Evolutionary conservation across 1,140 invertebrate genomes (phyloP).

Genomic region (Drosophila oshimai): DNA sequence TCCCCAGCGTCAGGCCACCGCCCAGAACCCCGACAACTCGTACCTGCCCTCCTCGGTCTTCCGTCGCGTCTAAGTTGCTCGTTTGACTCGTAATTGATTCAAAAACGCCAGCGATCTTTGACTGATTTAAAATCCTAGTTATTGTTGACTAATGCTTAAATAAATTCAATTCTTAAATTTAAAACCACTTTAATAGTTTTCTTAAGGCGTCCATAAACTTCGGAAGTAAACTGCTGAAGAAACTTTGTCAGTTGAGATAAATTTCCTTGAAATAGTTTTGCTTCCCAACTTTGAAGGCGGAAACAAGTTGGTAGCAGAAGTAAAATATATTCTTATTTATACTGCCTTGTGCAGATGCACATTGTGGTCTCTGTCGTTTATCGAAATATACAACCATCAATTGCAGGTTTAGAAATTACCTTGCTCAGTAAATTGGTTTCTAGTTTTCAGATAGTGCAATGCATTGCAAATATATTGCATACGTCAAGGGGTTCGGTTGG

Average conservation of each 20-base stretch:
- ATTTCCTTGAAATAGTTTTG: neutral
- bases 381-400: no score
- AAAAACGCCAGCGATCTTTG: conserved; percentile 59
- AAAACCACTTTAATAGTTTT: neutral
- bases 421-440: no score
- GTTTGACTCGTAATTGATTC: conserved; percentile 38
- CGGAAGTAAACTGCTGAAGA: no score
- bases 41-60: conserved; percentile 76
- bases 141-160: conserved; percentile 79
- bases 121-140: conserved; percentile 73
- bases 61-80: conserved; percentile 66
- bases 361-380: no score
- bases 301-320: neutral
- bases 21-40: conserved; percentile 60
- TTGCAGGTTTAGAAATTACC: no score
- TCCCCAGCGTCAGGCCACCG: conserved; percentile 50
- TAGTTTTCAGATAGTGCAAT: no score
- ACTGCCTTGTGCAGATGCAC: no score
- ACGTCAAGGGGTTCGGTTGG: no score
- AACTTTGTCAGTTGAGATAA: neutral
- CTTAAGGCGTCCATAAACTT: neutral
- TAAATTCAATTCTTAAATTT: conserved; percentile 63
- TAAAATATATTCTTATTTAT: neutral
- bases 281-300: neutral
- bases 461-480: no score